Evolutionary conservation across 2,113 vertebrate species (phyloP).

Genomic region (Chaetops frenatus): DNA sequence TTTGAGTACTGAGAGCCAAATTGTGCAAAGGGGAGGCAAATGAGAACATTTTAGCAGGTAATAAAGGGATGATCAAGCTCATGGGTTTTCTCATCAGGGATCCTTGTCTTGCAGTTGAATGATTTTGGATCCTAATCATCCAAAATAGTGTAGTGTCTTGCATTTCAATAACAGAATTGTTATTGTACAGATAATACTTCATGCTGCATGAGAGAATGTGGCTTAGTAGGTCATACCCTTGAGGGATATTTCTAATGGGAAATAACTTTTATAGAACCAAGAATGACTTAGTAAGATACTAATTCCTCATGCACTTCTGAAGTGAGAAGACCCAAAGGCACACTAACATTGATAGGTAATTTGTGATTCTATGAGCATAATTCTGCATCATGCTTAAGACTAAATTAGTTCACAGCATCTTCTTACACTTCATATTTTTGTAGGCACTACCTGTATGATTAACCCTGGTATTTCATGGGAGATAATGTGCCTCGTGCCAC

Average conservation of each 20-base stretch:
- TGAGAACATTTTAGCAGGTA: not conserved
- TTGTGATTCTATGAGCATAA: not conserved
- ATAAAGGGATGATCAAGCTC: not conserved
- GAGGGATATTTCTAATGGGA: not conserved
- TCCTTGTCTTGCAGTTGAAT: not conserved
- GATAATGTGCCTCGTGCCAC: not conserved
- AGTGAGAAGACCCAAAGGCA: not conserved
- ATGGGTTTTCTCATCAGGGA: not conserved
- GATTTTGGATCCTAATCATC: not conserved
- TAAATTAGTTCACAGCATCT: not conserved
- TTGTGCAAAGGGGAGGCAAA: not conserved
- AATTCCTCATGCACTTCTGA: not conserved
- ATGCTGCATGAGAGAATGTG: not conserved
- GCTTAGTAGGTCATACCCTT: not conserved
- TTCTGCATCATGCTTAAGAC: not conserved
- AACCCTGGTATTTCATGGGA: not conserved
- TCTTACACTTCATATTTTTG: not conserved
- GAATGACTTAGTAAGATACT: not conserved
- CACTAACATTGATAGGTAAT: not conserved
- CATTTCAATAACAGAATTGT: not conserved
- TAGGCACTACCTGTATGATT: not conserved
- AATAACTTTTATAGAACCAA: not conserved
- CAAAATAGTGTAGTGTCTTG: not conserved
- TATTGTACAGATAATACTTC: not conserved
- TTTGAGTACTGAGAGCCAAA: not conserved